phyloP scores from a whole-genome alignment of 2,113 vertebrate genomes.

The Mormoops blainvillei region DNA sequence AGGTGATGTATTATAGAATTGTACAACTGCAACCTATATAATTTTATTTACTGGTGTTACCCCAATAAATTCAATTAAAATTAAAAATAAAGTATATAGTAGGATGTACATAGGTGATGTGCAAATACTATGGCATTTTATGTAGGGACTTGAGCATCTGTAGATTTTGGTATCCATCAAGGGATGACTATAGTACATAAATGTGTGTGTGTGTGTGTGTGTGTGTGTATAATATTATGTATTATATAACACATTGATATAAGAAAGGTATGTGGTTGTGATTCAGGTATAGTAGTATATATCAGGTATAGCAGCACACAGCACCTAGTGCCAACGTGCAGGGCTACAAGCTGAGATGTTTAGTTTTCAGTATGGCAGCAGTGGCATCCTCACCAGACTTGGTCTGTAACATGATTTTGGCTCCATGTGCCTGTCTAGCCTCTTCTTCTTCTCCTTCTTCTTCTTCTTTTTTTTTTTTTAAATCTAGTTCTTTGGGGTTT shows the following conservation, averaged over 20 bases:
- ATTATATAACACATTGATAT: too few relatives aligned
- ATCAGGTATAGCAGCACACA: too few relatives aligned
- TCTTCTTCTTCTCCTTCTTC: too few relatives aligned
- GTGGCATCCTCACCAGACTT: background rate
- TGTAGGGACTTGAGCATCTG: background rate
- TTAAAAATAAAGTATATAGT: background rate
- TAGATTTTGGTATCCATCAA: background rate
- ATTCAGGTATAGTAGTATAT: fast-evolving
- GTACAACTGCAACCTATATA: too few relatives aligned
- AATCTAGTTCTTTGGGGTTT: background rate
- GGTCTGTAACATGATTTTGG: background rate
- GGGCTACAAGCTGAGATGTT: too few relatives aligned
- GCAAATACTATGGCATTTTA: background rate
- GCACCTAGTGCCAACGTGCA: background rate
- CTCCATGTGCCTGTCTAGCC: background rate
- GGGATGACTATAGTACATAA: background rate
- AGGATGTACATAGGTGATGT: background rate
- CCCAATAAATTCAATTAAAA: too few relatives aligned
- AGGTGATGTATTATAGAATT: too few relatives aligned
- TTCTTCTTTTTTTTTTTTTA: background rate
- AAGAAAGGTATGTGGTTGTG: background rate
- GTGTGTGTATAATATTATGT: too few relatives aligned
- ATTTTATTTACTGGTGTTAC: too few relatives aligned
- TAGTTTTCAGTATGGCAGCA: background rate
- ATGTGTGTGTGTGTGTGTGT: too few relatives aligned